These are phyloP conservation scores for Chelonia mydas DNA, from an alignment of 2,797 vertebrate species.

Conservation along the genomic window DNA sequence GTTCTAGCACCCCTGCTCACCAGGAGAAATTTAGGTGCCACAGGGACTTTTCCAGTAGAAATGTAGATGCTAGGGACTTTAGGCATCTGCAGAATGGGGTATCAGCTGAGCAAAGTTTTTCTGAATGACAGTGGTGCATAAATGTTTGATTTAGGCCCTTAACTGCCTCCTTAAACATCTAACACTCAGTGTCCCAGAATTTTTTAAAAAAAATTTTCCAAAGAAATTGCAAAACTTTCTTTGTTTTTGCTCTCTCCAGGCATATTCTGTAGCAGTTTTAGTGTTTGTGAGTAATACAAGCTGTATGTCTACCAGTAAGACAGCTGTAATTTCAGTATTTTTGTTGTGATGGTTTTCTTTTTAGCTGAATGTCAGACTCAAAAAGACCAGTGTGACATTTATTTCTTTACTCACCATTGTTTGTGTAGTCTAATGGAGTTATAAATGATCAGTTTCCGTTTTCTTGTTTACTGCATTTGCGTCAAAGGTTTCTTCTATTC, in stretches of 20 bases:
- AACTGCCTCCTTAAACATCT: too few species aligned
- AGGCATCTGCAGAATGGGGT: too few species aligned
- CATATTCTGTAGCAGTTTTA: background rate
- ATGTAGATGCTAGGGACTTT: too few species aligned
- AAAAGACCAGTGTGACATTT: slow-evolving; percentile 7
- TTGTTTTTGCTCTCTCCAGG: slow-evolving; percentile 18
- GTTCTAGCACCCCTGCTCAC: too few species aligned
- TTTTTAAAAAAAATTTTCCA: background rate
- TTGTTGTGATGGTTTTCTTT: slow-evolving; percentile 32
- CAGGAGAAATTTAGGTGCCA: too few species aligned
- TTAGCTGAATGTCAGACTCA: background rate
- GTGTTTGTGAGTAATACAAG: background rate
- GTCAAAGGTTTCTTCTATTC: background rate
- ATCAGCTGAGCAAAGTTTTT: too few species aligned
- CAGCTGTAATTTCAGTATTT: slow-evolving; percentile 38
- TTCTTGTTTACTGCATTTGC: background rate
- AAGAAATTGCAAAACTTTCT: background rate
- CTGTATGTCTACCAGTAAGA: background rate
- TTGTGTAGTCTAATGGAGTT: slow-evolving; percentile 5
- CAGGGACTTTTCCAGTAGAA: too few species aligned
- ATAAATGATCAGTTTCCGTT: background rate
- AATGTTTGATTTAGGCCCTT: too few species aligned
- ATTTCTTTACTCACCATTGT: slow-evolving; percentile 50
- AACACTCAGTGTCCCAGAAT: background rate
- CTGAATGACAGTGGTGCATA: too few species aligned